Conservation (phyloP, 2,888 invertebrate species). For the Myopa tessellatipennis region DNA sequence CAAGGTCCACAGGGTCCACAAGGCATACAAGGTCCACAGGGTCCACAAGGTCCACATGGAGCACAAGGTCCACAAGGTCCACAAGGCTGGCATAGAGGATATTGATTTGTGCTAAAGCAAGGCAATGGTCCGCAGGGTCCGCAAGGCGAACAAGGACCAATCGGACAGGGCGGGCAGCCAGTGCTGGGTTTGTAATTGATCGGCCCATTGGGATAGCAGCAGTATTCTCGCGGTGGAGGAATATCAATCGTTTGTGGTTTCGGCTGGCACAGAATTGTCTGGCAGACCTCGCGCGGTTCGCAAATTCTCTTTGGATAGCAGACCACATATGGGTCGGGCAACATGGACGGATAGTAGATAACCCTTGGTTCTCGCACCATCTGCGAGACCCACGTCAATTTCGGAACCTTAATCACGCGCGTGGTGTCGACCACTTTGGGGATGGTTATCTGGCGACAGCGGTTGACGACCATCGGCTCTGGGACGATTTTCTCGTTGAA, state of each 20-base stretch:
- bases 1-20: constrained; percentile 49
- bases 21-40: constrained; percentile 51
- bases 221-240: constrained; percentile 64
- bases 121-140: constrained; percentile 57
- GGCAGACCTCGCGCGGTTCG: constrained; percentile 64
- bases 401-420: constrained; percentile 62
- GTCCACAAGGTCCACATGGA: constrained; percentile 52
- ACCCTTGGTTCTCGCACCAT: constrained; percentile 64
- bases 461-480: constrained; percentile 62
- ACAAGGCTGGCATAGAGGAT: constrained; percentile 56
- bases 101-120: constrained; percentile 58
- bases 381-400: constrained; percentile 62
- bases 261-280: constrained; percentile 63
- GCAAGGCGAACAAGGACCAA: constrained; percentile 53
- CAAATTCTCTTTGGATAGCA: constrained; percentile 62
- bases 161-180: constrained; percentile 60
- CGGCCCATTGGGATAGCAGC: constrained; percentile 63
- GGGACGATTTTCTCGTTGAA: constrained; percentile 62
- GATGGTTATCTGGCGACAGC: constrained; percentile 61
- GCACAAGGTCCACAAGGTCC: constrained; percentile 53
- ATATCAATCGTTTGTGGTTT: constrained; percentile 64
- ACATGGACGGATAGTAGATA: constrained; percentile 61
- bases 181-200: constrained; percentile 58
- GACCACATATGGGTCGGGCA: constrained; percentile 64
- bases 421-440: constrained; percentile 63